Conservation (phyloP, 2,888 invertebrate species). For the Conops quadrifasciatus region DNA sequence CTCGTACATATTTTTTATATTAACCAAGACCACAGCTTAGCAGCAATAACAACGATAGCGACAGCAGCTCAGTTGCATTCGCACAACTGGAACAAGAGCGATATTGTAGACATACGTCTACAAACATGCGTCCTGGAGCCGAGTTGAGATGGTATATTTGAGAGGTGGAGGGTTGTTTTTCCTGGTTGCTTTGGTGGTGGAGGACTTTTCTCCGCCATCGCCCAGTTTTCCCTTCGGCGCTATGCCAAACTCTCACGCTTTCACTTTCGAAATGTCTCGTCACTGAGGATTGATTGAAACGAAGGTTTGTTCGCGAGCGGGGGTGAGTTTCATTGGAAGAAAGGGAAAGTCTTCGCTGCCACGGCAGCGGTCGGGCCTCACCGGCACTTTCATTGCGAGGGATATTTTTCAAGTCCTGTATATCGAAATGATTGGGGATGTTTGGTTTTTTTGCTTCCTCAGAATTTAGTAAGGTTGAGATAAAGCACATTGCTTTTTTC, state of each 20-base stretch:
- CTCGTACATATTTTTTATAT: not conserved
- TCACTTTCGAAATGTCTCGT: constrained; percentile 2
- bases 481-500: no score
- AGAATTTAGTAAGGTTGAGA: no score
- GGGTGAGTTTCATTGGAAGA: not conserved
- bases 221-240: not conserved
- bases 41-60: not conserved
- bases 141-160: no score
- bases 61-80: not conserved
- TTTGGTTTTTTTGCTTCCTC: no score
- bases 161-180: not conserved
- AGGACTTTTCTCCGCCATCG: not conserved
- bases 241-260: not conserved
- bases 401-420: not conserved
- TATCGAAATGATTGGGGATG: no score
- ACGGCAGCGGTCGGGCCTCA: not conserved
- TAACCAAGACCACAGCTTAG: no score
- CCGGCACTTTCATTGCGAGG: not conserved
- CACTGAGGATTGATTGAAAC: not conserved
- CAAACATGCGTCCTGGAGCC: no score
- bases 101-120: not conserved
- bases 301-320: not conserved
- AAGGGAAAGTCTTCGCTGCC: not conserved
- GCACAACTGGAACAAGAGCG: not conserved
- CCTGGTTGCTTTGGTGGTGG: not conserved